These are phyloP conservation scores for Rhea pennata DNA, from an alignment of 2,113 vertebrate species.

Conservation along the genomic window DNA sequence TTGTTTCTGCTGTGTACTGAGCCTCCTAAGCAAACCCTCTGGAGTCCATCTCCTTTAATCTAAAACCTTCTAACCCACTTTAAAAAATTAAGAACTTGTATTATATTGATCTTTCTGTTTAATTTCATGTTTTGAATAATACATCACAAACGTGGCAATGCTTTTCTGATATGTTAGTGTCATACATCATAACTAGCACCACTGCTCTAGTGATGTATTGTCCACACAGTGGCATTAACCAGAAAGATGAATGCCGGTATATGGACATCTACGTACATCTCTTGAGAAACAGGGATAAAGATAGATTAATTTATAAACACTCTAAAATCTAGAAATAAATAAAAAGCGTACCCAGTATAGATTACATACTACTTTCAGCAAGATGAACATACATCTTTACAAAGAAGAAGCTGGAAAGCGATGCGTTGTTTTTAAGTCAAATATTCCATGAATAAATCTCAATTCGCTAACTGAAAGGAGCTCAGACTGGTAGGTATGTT, in stretches of 20 bases:
- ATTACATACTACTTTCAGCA: not conserved
- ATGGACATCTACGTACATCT: not conserved
- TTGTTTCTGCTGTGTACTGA: not conserved
- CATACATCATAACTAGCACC: constrained; percentile 63
- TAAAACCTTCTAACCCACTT: constrained; percentile 16
- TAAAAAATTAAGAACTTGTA: constrained; percentile 19
- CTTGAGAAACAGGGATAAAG: constrained; percentile 7
- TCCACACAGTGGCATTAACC: constrained; percentile 25
- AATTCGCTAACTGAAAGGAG: not conserved
- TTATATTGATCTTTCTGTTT: constrained; percentile 60
- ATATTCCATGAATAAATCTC: not conserved
- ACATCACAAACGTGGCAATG: constrained; percentile 61
- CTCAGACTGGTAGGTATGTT: not conserved
- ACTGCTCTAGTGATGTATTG: constrained; percentile 65
- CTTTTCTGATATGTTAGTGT: constrained; percentile 65
- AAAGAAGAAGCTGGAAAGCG: not conserved
- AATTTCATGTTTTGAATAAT: constrained; percentile 63
- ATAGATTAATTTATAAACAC: constrained; percentile 18
- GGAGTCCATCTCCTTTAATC: not conserved
- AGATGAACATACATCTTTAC: not conserved
- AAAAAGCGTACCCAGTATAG: not conserved
- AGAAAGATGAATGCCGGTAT: constrained; percentile 60
- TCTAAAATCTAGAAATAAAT: constrained; percentile 14
- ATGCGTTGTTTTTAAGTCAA: not conserved
- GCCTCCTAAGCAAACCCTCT: not conserved